phyloP scores from a whole-genome alignment of 2,888 invertebrate species.

The Linyphia triangularis region DNA sequence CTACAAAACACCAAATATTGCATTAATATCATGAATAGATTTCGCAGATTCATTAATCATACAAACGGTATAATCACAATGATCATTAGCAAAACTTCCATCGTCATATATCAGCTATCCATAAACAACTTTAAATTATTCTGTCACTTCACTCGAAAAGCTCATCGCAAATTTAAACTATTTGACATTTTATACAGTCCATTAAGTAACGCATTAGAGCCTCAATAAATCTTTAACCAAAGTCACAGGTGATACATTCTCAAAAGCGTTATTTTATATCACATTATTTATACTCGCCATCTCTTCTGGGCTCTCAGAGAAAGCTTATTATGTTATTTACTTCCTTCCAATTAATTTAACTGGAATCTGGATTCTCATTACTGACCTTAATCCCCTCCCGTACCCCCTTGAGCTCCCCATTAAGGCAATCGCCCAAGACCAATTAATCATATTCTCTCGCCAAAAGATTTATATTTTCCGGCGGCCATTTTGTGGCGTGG shows the following conservation, averaged over 20 bases:
- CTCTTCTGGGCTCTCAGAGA: not conserved
- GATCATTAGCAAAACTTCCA: no score
- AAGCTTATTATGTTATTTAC: slow-evolving; percentile 29
- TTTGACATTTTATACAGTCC: not conserved
- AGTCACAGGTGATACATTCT: not conserved
- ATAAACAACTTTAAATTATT: not conserved
- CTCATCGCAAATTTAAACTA: not conserved
- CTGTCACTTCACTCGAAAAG: not conserved
- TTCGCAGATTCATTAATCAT: no score
- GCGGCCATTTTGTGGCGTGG: not conserved
- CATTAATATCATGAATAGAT: no score
- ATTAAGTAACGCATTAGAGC: not conserved
- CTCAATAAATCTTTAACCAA: not conserved
- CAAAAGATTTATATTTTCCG: not conserved
- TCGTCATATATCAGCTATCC: no score
- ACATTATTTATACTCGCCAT: not conserved
- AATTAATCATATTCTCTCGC: slow-evolving; percentile 42
- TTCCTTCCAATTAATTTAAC: slow-evolving; percentile 40
- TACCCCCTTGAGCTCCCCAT: slow-evolving; percentile 28
- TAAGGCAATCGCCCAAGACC: slow-evolving; percentile 12
- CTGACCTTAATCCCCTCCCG: slow-evolving; percentile 5
- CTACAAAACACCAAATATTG: no score
- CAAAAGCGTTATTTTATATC: not conserved
- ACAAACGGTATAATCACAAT: no score
- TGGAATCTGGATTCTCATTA: slow-evolving; percentile 20